Base-by-base conservation (phyloP, 2,888 invertebrate species). In the Drosophila lutescens region DNA sequence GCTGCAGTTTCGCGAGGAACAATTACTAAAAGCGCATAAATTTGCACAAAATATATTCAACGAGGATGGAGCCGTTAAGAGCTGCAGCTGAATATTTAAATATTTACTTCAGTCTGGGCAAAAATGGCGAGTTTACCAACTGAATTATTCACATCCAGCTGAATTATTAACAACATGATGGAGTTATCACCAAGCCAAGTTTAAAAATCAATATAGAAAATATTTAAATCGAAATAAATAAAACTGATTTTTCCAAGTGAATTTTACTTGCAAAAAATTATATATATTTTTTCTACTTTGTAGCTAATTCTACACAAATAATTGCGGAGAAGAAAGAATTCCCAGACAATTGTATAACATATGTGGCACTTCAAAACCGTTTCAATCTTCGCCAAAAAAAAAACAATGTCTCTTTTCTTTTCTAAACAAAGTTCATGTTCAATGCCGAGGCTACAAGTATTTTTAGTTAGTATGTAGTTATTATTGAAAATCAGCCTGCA, bases 1-100 rank as follows among this genome's bases (percentile, higher is more conserved):
- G 34, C 47, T 41, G 26, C n/a, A 13, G 30, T 43, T 38, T 50
- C 36, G 36, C 40, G 41, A 49, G 49, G 49, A 66, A 67, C 41
- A 67, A 55, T 49, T 47, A 55, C 41, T 67, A 49, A 66, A 55
- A 66, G 66, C 54, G 66, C 54, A 55, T 15, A 67, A 55, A 66
- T 43, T 43, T 36, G 12, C n/a, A 46, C 44, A 44, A 57, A 57
- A 53, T 30, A 20, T 20, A 43, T 36, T 17, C 38, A 26, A 10
- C 15, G 23, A 15, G 44, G 13, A 20, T 26, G 26, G 13, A 57
- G 20, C 57, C 38, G 43, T 36, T 32, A 41, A 62, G 43, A 50
- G 41, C 66, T 23, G 23, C 23, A 68, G 58, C 26, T 49, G 46
- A 60, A 60, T 43, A 43, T 43, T 57, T 60, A 57, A 60, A 57